Conservation (phyloP, 2,797 vertebrate genomes). For the Serranus cabrilla region DNA sequence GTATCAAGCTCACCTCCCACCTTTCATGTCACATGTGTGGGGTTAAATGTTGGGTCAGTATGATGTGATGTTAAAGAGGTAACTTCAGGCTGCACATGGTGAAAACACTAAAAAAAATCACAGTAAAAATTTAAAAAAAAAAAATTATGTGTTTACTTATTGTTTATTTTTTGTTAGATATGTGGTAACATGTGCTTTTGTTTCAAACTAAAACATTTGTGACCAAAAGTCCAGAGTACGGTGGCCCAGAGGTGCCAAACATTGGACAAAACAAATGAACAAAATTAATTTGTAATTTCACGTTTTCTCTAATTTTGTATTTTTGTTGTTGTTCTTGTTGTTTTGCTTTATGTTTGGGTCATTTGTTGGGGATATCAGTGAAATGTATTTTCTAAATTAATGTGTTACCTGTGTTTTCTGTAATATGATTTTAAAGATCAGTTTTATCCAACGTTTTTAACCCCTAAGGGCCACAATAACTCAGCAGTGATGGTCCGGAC, state of each 20-base stretch:
- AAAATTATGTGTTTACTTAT: neutral
- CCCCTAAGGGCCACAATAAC: neutral
- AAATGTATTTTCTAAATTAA: neutral
- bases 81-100: neutral
- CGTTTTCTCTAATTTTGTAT: neutral
- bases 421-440: neutral
- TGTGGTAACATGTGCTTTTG: neutral
- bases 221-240: neutral
- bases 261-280: neutral
- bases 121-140: too few species aligned
- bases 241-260: neutral
- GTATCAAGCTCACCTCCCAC: slow-evolving; percentile 15
- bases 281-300: neutral
- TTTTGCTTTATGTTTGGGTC: neutral
- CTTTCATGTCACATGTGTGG: slow-evolving; percentile 47
- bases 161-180: neutral
- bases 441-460: neutral
- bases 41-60: neutral
- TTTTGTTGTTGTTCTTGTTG: neutral
- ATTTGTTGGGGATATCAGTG: neutral
- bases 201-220: slow-evolving; percentile 3
- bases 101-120: too few species aligned
- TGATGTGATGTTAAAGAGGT: neutral
- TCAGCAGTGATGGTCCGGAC: neutral
- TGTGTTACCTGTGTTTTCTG: neutral